Conservation (phyloP, 2,888 invertebrate species). For the Dorcus hopei region DNA sequence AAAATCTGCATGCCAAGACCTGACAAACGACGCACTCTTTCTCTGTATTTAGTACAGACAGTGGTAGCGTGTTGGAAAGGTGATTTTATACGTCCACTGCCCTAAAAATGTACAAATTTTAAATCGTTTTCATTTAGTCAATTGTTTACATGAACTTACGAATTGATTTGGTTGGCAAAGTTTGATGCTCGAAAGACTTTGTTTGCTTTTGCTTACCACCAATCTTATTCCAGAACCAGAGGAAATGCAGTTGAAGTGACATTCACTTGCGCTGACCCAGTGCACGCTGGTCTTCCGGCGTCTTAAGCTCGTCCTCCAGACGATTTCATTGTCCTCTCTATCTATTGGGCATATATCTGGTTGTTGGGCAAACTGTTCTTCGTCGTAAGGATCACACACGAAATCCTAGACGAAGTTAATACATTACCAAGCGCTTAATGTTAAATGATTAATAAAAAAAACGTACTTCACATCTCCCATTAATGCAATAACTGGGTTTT, state of each 20-base stretch:
- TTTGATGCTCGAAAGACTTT: constrained; percentile 62
- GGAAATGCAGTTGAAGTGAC: too few species aligned
- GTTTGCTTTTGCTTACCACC: constrained; percentile 54
- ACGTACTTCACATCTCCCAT: constrained; percentile 68
- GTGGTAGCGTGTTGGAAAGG: too few species aligned
- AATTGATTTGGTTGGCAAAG: too few species aligned
- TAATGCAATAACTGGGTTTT: constrained; percentile 66
- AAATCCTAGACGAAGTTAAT: constrained; percentile 50
- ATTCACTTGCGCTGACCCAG: constrained; percentile 65
- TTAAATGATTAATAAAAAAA: too few species aligned
- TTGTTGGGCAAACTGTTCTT: constrained; percentile 53
- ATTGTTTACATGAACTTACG: constrained; percentile 34
- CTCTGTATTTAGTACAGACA: too few species aligned
- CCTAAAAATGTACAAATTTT: constrained; percentile 48
- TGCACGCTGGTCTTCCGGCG: constrained; percentile 38
- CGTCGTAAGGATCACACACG: constrained; percentile 52
- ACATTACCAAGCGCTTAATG: too few species aligned
- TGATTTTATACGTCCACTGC: constrained; percentile 64
- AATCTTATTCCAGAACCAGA: constrained; percentile 70
- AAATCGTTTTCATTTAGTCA: too few species aligned
- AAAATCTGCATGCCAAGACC: too few species aligned
- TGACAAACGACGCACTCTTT: too few species aligned
- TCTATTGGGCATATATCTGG: constrained; percentile 45
- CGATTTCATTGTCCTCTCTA: constrained; percentile 43
- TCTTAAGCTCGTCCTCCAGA: constrained; percentile 39